phyloP scores from a whole-genome alignment of 2,113 vertebrate species.

The Cololabis saira region DNA sequence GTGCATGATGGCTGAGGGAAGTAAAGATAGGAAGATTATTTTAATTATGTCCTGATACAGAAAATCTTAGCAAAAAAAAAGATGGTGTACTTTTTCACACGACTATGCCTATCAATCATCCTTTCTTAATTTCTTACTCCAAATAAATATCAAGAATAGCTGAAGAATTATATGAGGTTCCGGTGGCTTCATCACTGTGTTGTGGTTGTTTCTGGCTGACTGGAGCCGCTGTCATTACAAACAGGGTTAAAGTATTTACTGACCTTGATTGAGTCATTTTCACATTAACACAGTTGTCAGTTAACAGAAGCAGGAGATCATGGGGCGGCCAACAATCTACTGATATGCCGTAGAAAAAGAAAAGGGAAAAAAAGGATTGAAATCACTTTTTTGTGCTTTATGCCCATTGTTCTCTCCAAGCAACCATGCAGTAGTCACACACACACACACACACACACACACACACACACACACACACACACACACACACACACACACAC shows the following conservation, averaged over 20 bases:
- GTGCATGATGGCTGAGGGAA: too few species aligned
- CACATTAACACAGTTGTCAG: conserved; percentile 5
- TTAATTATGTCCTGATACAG: too few species aligned
- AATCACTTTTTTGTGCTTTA: conserved; percentile 44
- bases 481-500: conserved; percentile 27
- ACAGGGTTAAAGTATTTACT: not conserved
- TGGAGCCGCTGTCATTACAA: not conserved
- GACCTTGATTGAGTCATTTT: not conserved
- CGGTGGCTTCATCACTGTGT: not conserved
- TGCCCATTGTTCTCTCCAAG: conserved; percentile 50
- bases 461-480: conserved; percentile 24
- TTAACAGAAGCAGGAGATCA: not conserved
- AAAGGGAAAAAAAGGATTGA: not conserved
- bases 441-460: conserved; percentile 12
- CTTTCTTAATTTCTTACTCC: too few species aligned
- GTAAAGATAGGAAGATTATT: too few species aligned
- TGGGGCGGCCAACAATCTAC: not conserved
- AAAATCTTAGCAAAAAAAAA: too few species aligned
- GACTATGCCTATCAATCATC: too few species aligned
- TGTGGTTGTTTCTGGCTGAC: not conserved
- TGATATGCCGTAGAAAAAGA: not conserved
- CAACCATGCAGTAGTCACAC: conserved; percentile 39
- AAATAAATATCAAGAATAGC: not conserved
- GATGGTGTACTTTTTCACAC: too few species aligned
- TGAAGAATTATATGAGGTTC: not conserved